Evolutionary conservation across 2,797 vertebrate genomes (phyloP).

Genomic region (Euthynnus affinis): DNA sequence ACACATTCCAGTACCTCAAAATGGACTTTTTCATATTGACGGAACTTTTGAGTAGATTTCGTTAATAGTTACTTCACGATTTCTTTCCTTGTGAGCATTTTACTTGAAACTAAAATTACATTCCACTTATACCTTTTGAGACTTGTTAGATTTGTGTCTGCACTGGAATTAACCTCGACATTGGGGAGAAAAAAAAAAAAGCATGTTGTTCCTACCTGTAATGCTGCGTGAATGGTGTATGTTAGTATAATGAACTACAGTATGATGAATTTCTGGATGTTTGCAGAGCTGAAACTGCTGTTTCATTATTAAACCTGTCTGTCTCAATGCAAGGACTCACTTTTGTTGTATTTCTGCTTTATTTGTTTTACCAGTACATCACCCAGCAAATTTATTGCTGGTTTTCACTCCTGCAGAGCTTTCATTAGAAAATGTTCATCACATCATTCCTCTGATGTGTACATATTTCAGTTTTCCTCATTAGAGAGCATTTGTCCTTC

Average conservation of each 20-base stretch:
- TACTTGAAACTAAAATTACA: slow-evolving; percentile 17
- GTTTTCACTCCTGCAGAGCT: not conserved
- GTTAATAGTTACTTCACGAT: not conserved
- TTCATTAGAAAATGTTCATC: not conserved
- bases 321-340: not conserved
- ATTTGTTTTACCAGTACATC: not conserved
- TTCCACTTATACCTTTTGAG: slow-evolving; percentile 23
- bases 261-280: slow-evolving; percentile 5
- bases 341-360: not conserved
- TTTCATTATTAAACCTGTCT: slow-evolving; percentile 42
- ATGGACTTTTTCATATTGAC: no score
- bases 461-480: no score
- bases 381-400: not conserved
- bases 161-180: not conserved
- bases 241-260: not conserved
- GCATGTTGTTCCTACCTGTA: not conserved
- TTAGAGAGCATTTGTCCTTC: not conserved
- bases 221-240: not conserved
- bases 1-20: not conserved
- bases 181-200: fast-evolving
- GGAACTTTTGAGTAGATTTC: not conserved
- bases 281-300: no score
- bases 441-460: no score
- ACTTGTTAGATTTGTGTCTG: not conserved
- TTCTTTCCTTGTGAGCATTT: not conserved